Percentiles rank a stretch among this genome's conserved stretches.
Conservation (phyloP, 1,140 invertebrate genomes). For the Diprion similis region DNA sequence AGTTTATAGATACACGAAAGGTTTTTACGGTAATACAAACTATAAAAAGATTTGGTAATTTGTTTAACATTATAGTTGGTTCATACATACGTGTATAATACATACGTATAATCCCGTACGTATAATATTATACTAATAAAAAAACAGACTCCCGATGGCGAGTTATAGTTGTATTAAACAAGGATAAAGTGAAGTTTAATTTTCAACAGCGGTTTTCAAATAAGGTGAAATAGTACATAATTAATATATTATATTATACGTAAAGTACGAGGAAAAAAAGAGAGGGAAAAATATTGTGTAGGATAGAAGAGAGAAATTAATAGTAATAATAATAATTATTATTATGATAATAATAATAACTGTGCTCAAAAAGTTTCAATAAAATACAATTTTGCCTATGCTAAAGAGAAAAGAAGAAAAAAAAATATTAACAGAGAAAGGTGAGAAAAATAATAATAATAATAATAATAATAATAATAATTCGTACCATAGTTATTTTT, state of each 20-base stretch:
- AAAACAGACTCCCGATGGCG: not conserved
- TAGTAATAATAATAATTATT: conserved; percentile 42
- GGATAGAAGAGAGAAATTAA: conserved; percentile 21
- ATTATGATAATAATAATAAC: conserved; percentile 40
- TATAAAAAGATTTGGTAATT: conserved; percentile 44
- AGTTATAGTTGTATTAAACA: not conserved
- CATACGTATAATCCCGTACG: conserved; percentile 44
- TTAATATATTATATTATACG: conserved; percentile 35
- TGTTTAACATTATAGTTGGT: conserved; percentile 39
- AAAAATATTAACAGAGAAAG: not conserved
- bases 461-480: no score
- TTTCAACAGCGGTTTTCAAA: conserved; percentile 24
- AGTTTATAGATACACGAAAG: conserved; percentile 12
- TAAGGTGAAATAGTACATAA: conserved; percentile 35
- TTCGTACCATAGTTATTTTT: not conserved
- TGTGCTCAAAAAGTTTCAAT: conserved; percentile 51
- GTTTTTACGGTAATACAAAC: conserved; percentile 23
- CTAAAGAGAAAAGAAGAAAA: conserved; percentile 32
- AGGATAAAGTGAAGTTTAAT: conserved; percentile 23
- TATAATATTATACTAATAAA: conserved; percentile 18
- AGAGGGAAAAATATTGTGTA: conserved; percentile 33
- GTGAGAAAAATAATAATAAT: not conserved
- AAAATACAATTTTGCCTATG: conserved; percentile 50
- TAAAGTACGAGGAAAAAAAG: conserved; percentile 23
- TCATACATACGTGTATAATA: conserved; percentile 39